Evolutionary conservation across 1,140 invertebrate species (phyloP).

Genomic region (Drosophila watanabei): DNA sequence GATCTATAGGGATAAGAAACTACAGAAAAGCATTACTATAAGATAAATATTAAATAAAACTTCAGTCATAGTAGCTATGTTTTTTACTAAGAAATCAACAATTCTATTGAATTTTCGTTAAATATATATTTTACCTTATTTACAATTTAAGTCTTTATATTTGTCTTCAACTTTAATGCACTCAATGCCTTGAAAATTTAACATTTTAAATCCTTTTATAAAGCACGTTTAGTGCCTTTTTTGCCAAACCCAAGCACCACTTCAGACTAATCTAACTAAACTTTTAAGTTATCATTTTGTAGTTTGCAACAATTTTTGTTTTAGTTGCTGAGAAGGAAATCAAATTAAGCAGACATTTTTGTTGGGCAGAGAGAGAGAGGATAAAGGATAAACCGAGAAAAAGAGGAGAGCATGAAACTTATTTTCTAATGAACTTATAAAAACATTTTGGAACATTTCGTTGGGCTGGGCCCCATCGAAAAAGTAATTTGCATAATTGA

Average conservation of each 20-base stretch:
- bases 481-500: constrained; percentile 74
- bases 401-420: constrained; percentile 33
- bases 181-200: not conserved
- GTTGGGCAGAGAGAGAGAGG: not conserved
- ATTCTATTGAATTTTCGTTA: no score
- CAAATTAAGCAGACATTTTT: constrained; percentile 66
- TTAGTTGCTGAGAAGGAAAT: constrained; percentile 44
- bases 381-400: not conserved
- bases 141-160: not conserved
- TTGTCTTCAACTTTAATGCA: not conserved
- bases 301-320: constrained; percentile 49
- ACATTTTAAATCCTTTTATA: not conserved
- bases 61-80: not conserved
- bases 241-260: not conserved
- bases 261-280: constrained; percentile 41
- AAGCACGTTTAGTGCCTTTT: not conserved
- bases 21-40: not conserved
- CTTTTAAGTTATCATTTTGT: constrained; percentile 66
- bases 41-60: not conserved
- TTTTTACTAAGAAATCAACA: not conserved
- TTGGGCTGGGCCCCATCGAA: constrained; percentile 42
- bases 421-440: constrained; percentile 77
- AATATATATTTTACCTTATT: not conserved
- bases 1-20: not conserved
- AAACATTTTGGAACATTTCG: constrained; percentile 68